Conservation (phyloP, 1,140 invertebrate species). For the Arctopsyche grandis region DNA sequence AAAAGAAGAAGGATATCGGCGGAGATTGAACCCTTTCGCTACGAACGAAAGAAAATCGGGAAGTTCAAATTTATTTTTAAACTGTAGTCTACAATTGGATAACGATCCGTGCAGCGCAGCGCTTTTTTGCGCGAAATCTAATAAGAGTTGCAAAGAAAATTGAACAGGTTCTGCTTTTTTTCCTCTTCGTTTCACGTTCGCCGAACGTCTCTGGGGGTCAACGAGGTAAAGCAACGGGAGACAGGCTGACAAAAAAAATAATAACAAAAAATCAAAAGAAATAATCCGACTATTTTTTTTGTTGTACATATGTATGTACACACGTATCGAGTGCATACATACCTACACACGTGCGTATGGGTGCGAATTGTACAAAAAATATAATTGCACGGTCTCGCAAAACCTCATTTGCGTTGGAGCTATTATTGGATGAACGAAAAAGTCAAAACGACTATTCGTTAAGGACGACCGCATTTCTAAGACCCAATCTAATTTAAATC, state of each 20-base stretch:
- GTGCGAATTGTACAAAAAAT: background rate
- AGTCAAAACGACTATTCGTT: background rate
- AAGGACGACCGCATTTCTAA: slow-evolving; percentile 17
- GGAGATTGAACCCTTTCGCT: too few relatives aligned
- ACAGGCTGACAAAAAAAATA: background rate
- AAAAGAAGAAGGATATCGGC: too few relatives aligned
- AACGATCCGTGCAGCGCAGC: background rate
- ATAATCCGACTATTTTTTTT: background rate
- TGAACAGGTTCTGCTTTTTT: slow-evolving; percentile 9
- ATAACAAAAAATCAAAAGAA: background rate
- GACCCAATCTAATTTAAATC: background rate
- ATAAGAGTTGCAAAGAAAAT: slow-evolving; percentile 23
- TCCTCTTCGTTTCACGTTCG: background rate
- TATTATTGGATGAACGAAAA: background rate
- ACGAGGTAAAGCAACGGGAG: slow-evolving; percentile 15
- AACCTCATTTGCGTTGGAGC: background rate
- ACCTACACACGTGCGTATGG: background rate
- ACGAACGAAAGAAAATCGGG: too few relatives aligned
- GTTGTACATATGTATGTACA: too few relatives aligned
- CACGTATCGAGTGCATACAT: too few relatives aligned
- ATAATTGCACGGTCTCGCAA: background rate
- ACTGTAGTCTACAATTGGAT: background rate
- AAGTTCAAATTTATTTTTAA: too few relatives aligned
- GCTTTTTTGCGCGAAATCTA: slow-evolving; percentile 13
- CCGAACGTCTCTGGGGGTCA: slow-evolving; percentile 11